Base-by-base conservation (phyloP, 2,113 vertebrate genomes). In the Leptodactylus fuscus region DNA sequence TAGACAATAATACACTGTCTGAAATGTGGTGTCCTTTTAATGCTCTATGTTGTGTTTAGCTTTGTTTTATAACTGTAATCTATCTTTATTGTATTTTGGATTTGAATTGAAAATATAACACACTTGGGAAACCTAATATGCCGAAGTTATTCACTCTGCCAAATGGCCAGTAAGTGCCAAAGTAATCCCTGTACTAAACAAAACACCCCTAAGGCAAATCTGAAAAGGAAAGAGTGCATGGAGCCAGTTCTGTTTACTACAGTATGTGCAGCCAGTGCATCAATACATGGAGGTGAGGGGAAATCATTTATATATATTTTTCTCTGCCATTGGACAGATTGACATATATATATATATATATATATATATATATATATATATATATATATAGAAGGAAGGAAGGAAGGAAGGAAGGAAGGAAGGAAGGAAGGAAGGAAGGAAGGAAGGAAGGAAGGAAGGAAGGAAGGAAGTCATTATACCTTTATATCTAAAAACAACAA, bases 121-220 rank as follows among this genome's bases (percentile, higher is more conserved):
- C 77, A 80, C 51, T 80, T 80, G 77, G 77, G 55, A 80, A 58
- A 41, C 34, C 77, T 80, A 80, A 80, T 60, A 80, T 80, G 55
- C 55, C 62, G 55, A 80, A 80, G 27, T 80, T 16, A 36, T 58
- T 80, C 38, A 44, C 36, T 80, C 77, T 80, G 77, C 77, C 77
- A 80, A 80, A 60, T 80, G 53, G 34, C 53, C 49, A 80, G 53
- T 62, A 80, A 62, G 77, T 80, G 55, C 77, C 77, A 80, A 62
- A 80, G 49, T 62, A 80, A 80, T 80, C 77, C 77, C 77, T 58
- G 77, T 62, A 80, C 77, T 80, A 80, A 80, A 80, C 76, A 79
- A 79, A 79, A 79, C 58, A 80, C 36, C 77, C 55, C 77, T 62
- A 58, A 41, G 77, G 77, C 77, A 60, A 80, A 78, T n/a, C 76